Conservation (phyloP, 2,797 vertebrate species). For the Columba guinea region DNA sequence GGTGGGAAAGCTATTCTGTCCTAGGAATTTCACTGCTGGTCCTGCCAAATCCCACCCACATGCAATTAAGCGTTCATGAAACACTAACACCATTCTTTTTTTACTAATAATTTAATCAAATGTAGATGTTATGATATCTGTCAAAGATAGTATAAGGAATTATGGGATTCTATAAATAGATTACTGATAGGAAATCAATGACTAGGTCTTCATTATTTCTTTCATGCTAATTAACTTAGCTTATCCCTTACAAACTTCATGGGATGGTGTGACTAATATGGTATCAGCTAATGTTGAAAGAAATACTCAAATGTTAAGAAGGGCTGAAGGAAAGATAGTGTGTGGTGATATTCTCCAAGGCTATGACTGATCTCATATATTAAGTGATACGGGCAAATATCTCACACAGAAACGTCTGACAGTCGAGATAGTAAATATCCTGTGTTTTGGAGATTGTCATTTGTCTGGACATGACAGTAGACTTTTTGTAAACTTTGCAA, state of each 20-base stretch:
- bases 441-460: background rate
- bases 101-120: background rate
- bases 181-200: background rate
- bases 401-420: background rate
- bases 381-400: background rate
- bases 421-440: background rate
- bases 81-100: background rate
- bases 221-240: background rate
- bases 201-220: background rate
- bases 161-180: background rate
- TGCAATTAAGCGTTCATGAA: slow-evolving; percentile 1
- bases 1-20: background rate
- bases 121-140: background rate
- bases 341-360: background rate
- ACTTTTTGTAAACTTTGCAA: background rate
- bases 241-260: background rate
- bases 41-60: background rate
- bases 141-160: background rate
- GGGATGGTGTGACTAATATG: rapidly evolving
- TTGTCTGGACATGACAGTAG: background rate
- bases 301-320: background rate
- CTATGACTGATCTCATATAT: background rate
- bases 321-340: background rate
- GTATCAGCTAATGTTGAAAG: background rate
- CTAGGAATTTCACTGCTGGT: background rate